Evolutionary conservation across 2,888 invertebrate species (phyloP), one percentile per base, ranked within the genome.

Genomic region (Leptothorax acervorum): DNA sequence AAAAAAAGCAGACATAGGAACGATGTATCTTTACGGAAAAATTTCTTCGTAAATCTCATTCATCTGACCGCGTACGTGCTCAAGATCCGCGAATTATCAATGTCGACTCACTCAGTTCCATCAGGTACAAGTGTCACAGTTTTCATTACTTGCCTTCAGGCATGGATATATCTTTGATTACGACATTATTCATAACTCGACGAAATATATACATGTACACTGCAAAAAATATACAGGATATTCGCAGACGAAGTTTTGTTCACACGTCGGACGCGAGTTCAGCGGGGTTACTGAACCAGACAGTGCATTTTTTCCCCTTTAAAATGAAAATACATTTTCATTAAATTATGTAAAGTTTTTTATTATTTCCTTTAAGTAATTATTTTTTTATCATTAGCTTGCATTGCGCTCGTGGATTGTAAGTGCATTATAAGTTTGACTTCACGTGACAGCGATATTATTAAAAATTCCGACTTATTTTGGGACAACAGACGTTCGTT

Each of bases 141-240:
- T 81, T 83, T 89, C 82, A 83, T 28, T 71, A 60, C 39, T 57
- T 62, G 39, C 42, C 62, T 79, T 51, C 79, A 66, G 53, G 71
- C 66, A 45, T 71, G 62, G 76, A 76, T 81, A 86, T 87, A 78
- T 84, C 79, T 83, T 48, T 62, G 51, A 5, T 65, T 48, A 31
- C 45, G 82, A 76, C 79, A 83, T 89, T 85, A 88, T 89, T 89
- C 85, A 86, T 73, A 73, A 51, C 76, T 0, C 53, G 39, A 63
- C 35, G 18, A 23, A 31, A 53, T 76, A 23, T 51, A 45, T 76
- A 78, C 62, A 83, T 85, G 82, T 78, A 53, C 62, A 76, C 75
- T 75, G 48, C 53, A 76, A 65, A 55, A 86, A 79, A 81, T 73
- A 51, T 74, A 42, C 65, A 85, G n/a, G 11, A 53, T 31, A 31